Percentiles rank a stretch among this genome's conserved stretches.
phyloP scores from a whole-genome alignment of 2,797 vertebrate species.

The Periparus ater region DNA sequence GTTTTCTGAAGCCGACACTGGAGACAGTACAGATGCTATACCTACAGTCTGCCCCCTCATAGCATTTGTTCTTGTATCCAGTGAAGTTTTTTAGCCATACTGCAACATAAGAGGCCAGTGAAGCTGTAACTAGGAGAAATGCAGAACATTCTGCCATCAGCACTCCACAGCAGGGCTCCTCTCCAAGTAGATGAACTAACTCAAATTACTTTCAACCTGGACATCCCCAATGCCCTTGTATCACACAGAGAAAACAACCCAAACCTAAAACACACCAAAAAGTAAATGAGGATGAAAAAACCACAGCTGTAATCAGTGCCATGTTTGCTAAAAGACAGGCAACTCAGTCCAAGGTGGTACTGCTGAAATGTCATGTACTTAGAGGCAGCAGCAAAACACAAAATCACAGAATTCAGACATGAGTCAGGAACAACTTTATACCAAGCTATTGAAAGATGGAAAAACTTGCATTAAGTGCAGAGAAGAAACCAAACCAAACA shows the following conservation, averaged over 20 bases:
- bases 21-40: not conserved
- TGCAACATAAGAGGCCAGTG: not conserved
- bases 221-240: not conserved
- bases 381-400: not conserved
- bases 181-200: not conserved
- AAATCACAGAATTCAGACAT: not conserved
- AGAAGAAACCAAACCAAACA: constrained; percentile 5
- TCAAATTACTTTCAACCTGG: not conserved
- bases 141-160: not conserved
- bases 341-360: not conserved
- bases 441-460: not conserved
- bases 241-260: not conserved
- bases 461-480: constrained; percentile 10
- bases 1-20: not conserved
- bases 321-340: not conserved
- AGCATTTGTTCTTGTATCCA: not conserved
- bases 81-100: not conserved
- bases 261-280: not conserved
- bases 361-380: not conserved
- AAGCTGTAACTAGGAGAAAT: not conserved
- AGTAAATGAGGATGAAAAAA: not conserved
- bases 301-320: not conserved
- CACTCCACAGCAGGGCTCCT: not conserved
- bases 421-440: not conserved
- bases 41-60: not conserved